Percentiles rank a stretch among this genome's conserved stretches.
Evolutionary conservation across 2,113 vertebrate genomes (phyloP).

Genomic region (Laticauda colubrina): DNA sequence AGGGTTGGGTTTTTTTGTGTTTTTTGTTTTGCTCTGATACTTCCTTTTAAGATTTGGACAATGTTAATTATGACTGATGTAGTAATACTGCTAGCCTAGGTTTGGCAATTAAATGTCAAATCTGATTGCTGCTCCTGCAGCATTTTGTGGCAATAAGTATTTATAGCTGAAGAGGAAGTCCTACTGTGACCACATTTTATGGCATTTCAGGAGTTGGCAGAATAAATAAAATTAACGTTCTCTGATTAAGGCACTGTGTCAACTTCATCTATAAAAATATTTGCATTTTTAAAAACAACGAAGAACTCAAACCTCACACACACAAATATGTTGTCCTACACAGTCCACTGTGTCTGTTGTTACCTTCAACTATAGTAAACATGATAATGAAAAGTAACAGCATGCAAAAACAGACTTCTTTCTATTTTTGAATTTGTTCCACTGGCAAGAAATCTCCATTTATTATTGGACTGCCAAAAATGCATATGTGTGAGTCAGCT

Average conservation of each 20-base stretch:
- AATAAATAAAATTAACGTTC: conserved; percentile 9
- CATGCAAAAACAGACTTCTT: neutral
- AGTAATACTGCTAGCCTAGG: conserved; percentile 18
- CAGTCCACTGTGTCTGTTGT: neutral
- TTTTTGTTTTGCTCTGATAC: neutral
- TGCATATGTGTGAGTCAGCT: neutral
- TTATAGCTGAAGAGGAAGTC: conserved; percentile 23
- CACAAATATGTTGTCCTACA: conserved; percentile 5
- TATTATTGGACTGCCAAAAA: conserved; percentile 22
- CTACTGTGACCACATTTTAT: neutral
- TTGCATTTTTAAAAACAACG: neutral
- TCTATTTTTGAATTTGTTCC: neutral
- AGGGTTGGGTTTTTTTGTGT: neutral
- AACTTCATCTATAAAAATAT: neutral
- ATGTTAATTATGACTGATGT: neutral
- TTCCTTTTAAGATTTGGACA: conserved; percentile 14
- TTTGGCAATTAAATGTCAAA: conserved; percentile 16
- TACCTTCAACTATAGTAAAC: neutral
- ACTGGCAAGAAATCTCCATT: neutral
- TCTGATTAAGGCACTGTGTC: neutral
- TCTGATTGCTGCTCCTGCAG: neutral
- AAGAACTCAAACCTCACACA: neutral
- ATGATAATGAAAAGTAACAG: conserved; percentile 1
- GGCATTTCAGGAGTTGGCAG: neutral
- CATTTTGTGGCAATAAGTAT: neutral